Evolutionary conservation across 2,888 invertebrate genomes (phyloP).

Genomic region (Hedya salicella): DNA sequence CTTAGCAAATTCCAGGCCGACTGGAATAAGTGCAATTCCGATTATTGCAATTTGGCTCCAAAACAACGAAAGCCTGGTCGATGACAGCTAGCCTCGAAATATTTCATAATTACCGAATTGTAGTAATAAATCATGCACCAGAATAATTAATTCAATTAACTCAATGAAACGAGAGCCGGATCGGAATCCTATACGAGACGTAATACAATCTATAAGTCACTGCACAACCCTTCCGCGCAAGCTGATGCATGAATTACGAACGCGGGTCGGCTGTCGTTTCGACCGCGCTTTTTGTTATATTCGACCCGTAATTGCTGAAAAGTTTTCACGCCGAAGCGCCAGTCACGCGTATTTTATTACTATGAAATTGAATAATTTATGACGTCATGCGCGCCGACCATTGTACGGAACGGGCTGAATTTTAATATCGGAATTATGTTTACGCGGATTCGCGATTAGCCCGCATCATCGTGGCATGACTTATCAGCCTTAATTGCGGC

Average conservation of each 20-base stretch:
- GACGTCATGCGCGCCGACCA: conserved; percentile 74
- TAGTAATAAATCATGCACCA: conserved; percentile 43
- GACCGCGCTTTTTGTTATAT: conserved; percentile 82
- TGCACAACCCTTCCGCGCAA: conserved; percentile 74
- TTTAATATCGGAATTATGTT: conserved; percentile 81
- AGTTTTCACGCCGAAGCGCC: conserved; percentile 81
- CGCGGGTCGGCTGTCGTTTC: conserved; percentile 66
- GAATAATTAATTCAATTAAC: conserved; percentile 59
- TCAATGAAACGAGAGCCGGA: conserved; percentile 72
- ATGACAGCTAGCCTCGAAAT: background rate
- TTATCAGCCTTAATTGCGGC: conserved; percentile 83
- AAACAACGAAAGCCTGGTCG: background rate
- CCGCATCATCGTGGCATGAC: conserved; percentile 57
- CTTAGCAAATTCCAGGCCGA: no score
- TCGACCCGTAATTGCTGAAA: conserved; percentile 84
- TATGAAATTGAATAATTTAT: conserved; percentile 85
- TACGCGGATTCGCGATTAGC: conserved; percentile 67
- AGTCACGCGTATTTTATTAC: conserved; percentile 85
- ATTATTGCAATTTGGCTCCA: no score
- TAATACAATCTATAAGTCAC: conserved; percentile 81
- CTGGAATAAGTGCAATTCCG: no score
- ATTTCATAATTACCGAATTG: conserved; percentile 30
- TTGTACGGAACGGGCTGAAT: conserved; percentile 78
- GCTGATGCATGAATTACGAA: conserved; percentile 57
- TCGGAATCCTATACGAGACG: conserved; percentile 72